Evolutionary conservation across 2,113 vertebrate species (phyloP).

Genomic region (Anguilla rostrata): DNA sequence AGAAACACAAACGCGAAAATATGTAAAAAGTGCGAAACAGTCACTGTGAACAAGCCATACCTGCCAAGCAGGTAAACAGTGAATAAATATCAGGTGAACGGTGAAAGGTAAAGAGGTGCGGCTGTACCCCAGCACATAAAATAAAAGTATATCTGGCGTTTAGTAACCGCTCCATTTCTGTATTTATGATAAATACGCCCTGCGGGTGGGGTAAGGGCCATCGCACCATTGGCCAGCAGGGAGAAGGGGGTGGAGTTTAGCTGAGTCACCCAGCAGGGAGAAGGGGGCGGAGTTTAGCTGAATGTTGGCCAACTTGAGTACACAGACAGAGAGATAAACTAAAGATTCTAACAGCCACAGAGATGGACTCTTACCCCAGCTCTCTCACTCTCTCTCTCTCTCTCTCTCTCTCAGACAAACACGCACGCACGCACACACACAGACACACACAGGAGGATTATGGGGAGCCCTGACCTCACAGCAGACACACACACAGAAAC

Average conservation of each 20-base stretch:
- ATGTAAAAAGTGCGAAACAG: background rate
- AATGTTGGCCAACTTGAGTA: background rate
- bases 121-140: background rate
- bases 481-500: background rate
- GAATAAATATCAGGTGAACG: no score
- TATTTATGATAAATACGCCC: background rate
- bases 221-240: background rate
- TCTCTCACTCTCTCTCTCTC: background rate
- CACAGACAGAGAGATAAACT: background rate
- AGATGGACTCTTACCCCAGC: no score
- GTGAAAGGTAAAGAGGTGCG: background rate
- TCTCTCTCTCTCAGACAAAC: background rate
- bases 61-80: no score
- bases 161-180: background rate
- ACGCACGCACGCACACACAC: conserved; percentile 1
- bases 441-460: conserved; percentile 5
- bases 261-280: background rate
- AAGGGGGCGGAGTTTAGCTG: background rate
- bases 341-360: no score
- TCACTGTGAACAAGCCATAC: no score
- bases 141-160: background rate
- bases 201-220: background rate
- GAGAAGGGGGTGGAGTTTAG: background rate
- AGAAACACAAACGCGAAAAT: background rate
- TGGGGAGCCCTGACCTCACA: conserved; percentile 19